Percentiles rank a stretch among this genome's conserved stretches.
These are phyloP conservation scores for Tinea trinotella DNA, from an alignment of 2,888 invertebrate species.

Conservation along the genomic window DNA sequence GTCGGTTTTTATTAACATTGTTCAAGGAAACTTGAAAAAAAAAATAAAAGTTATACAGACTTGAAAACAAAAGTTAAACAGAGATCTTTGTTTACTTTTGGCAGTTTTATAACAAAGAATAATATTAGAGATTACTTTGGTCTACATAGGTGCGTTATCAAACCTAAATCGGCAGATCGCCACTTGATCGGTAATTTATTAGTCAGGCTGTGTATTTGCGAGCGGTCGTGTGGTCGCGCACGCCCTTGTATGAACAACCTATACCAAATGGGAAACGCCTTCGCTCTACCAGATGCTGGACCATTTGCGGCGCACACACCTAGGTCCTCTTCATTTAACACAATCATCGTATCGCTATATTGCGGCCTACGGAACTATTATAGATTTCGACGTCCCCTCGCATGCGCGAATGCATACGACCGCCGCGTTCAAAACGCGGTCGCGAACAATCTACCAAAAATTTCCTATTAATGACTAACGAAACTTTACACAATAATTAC, in stretches of 20 bases:
- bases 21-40: conserved; percentile 9
- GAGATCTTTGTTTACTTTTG: background rate
- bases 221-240: conserved; percentile 39
- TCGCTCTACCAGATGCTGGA: conserved; percentile 30
- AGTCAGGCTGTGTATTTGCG: conserved; percentile 25
- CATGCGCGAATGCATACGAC: conserved; percentile 70
- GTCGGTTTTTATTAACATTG: conserved; percentile 9
- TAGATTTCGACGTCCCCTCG: conserved; percentile 70
- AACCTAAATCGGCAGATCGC: conserved; percentile 11
- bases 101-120: background rate
- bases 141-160: background rate
- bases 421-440: conserved; percentile 68
- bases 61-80: background rate
- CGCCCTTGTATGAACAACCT: conserved; percentile 38
- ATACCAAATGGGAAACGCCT: conserved; percentile 63
- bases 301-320: conserved; percentile 19
- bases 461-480: conserved; percentile 54
- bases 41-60: background rate
- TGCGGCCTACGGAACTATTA: conserved; percentile 58
- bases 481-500: conserved; percentile 21
- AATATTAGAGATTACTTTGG: background rate
- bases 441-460: conserved; percentile 62
- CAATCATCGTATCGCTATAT: background rate
- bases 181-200: background rate
- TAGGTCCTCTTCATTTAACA: conserved; percentile 2